A percentile compares a stretch with the other conserved stretches of the same genome.
Evolutionary conservation across 2,113 vertebrate species (phyloP).

Genomic region (Puffinus mauretanicus): DNA sequence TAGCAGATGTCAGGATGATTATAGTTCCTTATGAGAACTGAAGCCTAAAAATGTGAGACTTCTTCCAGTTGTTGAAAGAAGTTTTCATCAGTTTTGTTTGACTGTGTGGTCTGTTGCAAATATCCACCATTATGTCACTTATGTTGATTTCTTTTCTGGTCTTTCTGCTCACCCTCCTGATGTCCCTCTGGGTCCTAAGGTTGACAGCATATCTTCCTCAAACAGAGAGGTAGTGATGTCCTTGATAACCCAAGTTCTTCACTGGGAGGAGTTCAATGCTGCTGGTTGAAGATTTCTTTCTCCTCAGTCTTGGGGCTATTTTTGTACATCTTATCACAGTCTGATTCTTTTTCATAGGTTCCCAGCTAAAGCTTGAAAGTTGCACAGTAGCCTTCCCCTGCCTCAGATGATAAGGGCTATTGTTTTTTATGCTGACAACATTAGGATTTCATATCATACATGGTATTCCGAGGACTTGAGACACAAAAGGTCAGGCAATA

Average conservation of each 20-base stretch:
- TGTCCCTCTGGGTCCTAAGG: neutral
- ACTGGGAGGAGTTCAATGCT: neutral
- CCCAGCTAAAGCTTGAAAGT: neutral
- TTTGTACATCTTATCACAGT: neutral
- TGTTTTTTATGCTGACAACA: neutral
- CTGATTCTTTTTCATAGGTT: neutral
- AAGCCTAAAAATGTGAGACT: neutral
- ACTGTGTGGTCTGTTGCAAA: neutral
- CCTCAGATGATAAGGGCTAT: neutral
- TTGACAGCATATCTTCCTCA: neutral
- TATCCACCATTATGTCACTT: neutral
- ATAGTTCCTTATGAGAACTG: neutral
- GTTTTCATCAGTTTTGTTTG: neutral
- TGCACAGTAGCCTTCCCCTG: neutral
- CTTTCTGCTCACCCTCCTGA: neutral
- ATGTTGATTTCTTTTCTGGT: neutral
- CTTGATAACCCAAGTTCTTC: neutral
- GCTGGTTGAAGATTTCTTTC: neutral
- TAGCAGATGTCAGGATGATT: neutral
- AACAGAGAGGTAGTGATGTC: neutral
- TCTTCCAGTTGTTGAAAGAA: neutral
- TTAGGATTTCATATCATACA: neutral
- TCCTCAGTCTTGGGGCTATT: neutral
- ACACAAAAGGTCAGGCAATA: neutral
- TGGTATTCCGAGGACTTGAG: neutral